Conservation (phyloP, 2,888 invertebrate genomes). For the Hemithea aestivaria region DNA sequence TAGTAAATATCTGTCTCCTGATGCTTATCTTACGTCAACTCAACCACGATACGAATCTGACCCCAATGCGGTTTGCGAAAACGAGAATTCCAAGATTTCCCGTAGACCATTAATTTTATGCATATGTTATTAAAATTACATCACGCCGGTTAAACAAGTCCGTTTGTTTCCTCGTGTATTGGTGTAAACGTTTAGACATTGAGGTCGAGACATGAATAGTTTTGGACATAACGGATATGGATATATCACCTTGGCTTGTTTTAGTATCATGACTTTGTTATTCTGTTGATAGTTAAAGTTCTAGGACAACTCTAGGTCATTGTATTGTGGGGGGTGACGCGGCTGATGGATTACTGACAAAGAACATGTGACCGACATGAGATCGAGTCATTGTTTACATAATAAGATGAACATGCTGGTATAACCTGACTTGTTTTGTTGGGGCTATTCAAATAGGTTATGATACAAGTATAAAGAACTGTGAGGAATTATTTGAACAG, state of each 20-base stretch:
- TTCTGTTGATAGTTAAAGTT: constrained; percentile 3
- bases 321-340: background rate
- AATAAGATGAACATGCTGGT: too few relatives aligned
- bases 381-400: constrained; percentile 7
- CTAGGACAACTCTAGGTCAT: constrained; percentile 12
- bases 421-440: too few relatives aligned
- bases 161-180: constrained; percentile 5
- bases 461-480: too few relatives aligned
- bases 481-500: too few relatives aligned
- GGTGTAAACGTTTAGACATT: constrained; percentile 1
- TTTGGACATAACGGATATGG: constrained; percentile 14
- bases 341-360: background rate
- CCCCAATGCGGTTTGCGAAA: constrained; percentile 1
- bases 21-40: constrained; percentile 4
- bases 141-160: constrained; percentile 6
- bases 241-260: constrained; percentile 12
- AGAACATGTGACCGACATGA: background rate
- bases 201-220: constrained; percentile 13
- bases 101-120: constrained; percentile 4
- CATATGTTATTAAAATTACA: constrained; percentile 4
- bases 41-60: background rate
- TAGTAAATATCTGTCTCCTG: too few relatives aligned
- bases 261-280: constrained; percentile 3
- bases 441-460: too few relatives aligned
- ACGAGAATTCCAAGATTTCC: constrained; percentile 1